Evolutionary conservation across 1,140 invertebrate species (phyloP).

Genomic region (Drosophila tsacasi): DNA sequence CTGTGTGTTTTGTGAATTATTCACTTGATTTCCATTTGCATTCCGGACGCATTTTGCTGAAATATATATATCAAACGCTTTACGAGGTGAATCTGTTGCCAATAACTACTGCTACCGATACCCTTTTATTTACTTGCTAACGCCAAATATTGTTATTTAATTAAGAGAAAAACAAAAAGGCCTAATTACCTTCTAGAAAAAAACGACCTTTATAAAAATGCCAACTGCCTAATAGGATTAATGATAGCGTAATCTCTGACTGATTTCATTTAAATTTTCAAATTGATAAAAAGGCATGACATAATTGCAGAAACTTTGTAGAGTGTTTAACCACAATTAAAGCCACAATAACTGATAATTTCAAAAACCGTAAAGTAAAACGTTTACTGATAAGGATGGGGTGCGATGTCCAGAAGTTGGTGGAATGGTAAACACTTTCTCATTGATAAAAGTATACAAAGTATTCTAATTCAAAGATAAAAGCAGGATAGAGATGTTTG

Average conservation of each 20-base stretch:
- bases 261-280: neutral
- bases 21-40: conserved; percentile 57
- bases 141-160: neutral
- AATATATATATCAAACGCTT: conserved; percentile 33
- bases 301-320: conserved; percentile 7
- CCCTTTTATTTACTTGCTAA: neutral
- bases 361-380: neutral
- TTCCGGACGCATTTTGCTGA: conserved; percentile 51
- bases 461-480: neutral
- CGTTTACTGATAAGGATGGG: neutral
- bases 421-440: neutral
- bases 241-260: conserved; percentile 6
- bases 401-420: conserved; percentile 1
- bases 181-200: neutral
- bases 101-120: conserved; percentile 14
- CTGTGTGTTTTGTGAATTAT: conserved; percentile 22
- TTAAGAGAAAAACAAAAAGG: neutral
- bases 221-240: neutral
- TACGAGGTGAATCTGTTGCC: conserved; percentile 46
- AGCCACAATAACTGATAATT: conserved; percentile 10
- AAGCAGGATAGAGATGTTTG: neutral
- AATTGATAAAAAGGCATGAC: neutral
- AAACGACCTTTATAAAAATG: conserved; percentile 1
- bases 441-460: conserved; percentile 13
- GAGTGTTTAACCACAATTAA: conserved; percentile 3